Percentiles rank a stretch among this genome's conserved stretches.
These are phyloP conservation scores for Brachylomia viminalis DNA, from an alignment of 2,888 invertebrate genomes.

Conservation along the genomic window DNA sequence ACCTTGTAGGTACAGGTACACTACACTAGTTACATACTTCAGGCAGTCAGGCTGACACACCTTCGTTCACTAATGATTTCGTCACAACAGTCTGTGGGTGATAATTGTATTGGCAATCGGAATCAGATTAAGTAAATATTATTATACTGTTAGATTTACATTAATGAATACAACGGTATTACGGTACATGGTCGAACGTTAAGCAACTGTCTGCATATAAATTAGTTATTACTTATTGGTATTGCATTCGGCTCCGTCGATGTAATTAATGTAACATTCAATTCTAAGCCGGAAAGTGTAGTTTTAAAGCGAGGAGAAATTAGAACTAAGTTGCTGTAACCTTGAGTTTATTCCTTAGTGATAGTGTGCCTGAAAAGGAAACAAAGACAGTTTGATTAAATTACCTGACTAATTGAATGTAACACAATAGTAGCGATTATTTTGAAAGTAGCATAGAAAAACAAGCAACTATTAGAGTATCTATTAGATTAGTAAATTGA, in stretches of 20 bases:
- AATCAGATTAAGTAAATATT: conserved; percentile 71
- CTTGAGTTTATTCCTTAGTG: conserved; percentile 19
- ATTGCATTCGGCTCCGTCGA: conserved; percentile 41
- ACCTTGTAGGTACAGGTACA: conserved; percentile 38
- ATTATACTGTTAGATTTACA: conserved; percentile 71
- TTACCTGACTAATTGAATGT: conserved; percentile 4
- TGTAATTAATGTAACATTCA: conserved; percentile 41
- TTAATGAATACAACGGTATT: conserved; percentile 70
- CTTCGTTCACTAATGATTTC: conserved; percentile 69
- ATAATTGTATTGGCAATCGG: conserved; percentile 64
- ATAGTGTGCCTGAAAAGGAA: conserved; percentile 21
- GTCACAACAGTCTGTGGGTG: conserved; percentile 68
- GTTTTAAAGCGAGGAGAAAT: conserved; percentile 22
- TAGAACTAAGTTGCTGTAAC: conserved; percentile 11
- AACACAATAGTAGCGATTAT: neutral
- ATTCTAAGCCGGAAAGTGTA: conserved; percentile 36
- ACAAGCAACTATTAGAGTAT: neutral
- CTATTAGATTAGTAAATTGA: conserved; percentile 1
- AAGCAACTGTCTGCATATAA: conserved; percentile 67
- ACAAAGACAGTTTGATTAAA: conserved; percentile 1
- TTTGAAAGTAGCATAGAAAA: neutral
- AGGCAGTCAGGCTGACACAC: conserved; percentile 63
- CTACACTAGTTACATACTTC: neutral
- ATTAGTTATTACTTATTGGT: conserved; percentile 58
- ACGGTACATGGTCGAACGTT: conserved; percentile 64